Evolutionary conservation across 2,888 invertebrate species (phyloP).

Genomic region (Osmoderma eremita): DNA sequence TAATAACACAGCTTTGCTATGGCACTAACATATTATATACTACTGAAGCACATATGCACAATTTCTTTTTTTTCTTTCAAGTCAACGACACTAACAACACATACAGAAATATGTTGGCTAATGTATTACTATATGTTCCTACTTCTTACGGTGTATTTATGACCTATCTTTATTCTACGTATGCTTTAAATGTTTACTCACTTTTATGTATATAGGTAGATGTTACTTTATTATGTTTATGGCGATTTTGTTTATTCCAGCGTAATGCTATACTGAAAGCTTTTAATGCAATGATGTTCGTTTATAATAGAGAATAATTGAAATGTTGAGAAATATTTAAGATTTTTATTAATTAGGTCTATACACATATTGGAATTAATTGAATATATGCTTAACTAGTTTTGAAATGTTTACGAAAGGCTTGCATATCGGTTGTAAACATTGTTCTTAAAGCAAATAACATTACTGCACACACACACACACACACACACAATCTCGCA

Average conservation of each 20-base stretch:
- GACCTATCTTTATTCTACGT: conserved; percentile 4
- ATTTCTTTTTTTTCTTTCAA: conserved; percentile 13
- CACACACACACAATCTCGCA: conserved; percentile 9
- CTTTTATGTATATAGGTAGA: conserved; percentile 5
- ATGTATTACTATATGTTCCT: conserved; percentile 13
- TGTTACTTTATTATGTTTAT: neutral
- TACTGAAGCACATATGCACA: conserved; percentile 25
- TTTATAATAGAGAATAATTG: neutral
- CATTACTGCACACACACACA: conserved; percentile 14
- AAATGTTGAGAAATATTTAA: conserved; percentile 14
- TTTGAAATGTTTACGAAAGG: conserved; percentile 3
- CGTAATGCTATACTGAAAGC: conserved; percentile 9
- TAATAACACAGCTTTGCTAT: conserved; percentile 36
- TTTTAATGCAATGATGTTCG: neutral
- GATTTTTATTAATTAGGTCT: neutral
- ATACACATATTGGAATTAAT: no score
- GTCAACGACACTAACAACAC: conserved; percentile 23
- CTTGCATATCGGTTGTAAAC: conserved; percentile 5
- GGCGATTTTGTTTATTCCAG: conserved; percentile 1
- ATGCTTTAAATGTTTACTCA: conserved; percentile 32
- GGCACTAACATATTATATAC: conserved; percentile 34
- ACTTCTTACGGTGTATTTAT: neutral
- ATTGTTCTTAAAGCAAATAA: conserved; percentile 15
- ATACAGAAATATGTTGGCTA: conserved; percentile 31
- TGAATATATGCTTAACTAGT: no score